Evolutionary conservation across 2,888 invertebrate species (phyloP).

Genomic region (Heliothis peltigera): DNA sequence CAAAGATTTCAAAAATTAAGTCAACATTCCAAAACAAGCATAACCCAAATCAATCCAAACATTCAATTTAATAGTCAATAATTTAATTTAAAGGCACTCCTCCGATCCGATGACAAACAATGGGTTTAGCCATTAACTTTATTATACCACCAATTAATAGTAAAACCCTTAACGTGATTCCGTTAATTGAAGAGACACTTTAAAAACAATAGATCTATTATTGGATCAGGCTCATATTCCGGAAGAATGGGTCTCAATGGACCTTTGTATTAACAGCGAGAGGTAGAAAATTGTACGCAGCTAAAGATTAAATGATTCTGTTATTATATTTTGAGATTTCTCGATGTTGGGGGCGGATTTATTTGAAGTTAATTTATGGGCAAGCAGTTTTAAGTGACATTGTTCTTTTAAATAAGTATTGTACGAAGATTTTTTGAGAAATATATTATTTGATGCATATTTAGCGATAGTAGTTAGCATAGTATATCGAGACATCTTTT

Average conservation of each 20-base stretch:
- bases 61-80: conserved; percentile 4
- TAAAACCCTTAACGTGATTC: conserved; percentile 42
- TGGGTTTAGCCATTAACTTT: conserved; percentile 45
- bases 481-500: too few species aligned
- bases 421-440: too few species aligned
- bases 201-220: conserved; percentile 58
- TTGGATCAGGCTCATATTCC: conserved; percentile 46
- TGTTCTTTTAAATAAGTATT: too few species aligned
- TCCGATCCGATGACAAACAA: conserved; percentile 14
- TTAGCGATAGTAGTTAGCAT: too few species aligned
- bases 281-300: conserved; percentile 43
- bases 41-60: not conserved
- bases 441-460: too few species aligned
- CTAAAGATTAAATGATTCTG: conserved; percentile 22
- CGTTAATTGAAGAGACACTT: conserved; percentile 56
- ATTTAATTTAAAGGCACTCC: not conserved
- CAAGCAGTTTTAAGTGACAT: too few species aligned
- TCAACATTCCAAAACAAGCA: not conserved
- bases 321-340: conserved; percentile 32
- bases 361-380: too few species aligned
- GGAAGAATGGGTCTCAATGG: conserved; percentile 51
- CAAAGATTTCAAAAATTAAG: not conserved
- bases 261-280: conserved; percentile 41
- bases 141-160: conserved; percentile 44
- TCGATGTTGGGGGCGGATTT: not conserved